Base-by-base conservation (phyloP, 2,113 vertebrate genomes). In the Actenoides hombroni region DNA sequence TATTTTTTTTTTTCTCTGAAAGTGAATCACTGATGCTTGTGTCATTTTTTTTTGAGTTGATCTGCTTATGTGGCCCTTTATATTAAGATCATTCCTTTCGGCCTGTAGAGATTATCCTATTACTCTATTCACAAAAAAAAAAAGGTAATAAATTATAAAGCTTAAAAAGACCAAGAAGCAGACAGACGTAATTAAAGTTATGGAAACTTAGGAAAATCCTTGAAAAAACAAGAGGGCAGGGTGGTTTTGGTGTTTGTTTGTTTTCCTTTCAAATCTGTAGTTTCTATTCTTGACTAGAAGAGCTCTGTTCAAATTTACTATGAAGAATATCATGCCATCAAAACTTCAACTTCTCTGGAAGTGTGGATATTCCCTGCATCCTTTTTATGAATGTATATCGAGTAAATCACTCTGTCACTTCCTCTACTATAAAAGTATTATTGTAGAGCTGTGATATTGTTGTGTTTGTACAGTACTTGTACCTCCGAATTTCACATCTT, bases 161-260 rank as follows among this genome's bases (percentile, higher is more conserved):
- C 31, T 57, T 73, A 59, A 92, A 60, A 86, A 59, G 59, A 49
- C 28, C 5, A 59, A 79, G 19, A 15, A 78, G 6, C 24, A 73
- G 8, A 79, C 29, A 73, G 8, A 79, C 26, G 49, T 56, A 80
- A 67, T 60, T 77, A 78, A 51, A 68, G 16, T 64, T 78, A 54
- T 16, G 5, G 13, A 92, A 94, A 54, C 35, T 77, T 78, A 81
- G 48, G 16, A 78, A 70, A 80, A 83, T 74, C 20, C 13, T 87
- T 17, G 5, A 11, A 56, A 57, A 74, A 78, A 39, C 9, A 76
- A 15, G 5, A 53, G 5, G 26, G 7, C 35, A 31, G 1, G 0
- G 15, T 60, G 1, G 0, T 24, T 39, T 13, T 0, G 1, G 35
- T 54, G 40, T 29, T 6, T 10, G 3, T 42, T 2, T 25, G 75